Evolutionary conservation across 2,888 invertebrate genomes (phyloP).

Genomic region (Encarsia formosa): DNA sequence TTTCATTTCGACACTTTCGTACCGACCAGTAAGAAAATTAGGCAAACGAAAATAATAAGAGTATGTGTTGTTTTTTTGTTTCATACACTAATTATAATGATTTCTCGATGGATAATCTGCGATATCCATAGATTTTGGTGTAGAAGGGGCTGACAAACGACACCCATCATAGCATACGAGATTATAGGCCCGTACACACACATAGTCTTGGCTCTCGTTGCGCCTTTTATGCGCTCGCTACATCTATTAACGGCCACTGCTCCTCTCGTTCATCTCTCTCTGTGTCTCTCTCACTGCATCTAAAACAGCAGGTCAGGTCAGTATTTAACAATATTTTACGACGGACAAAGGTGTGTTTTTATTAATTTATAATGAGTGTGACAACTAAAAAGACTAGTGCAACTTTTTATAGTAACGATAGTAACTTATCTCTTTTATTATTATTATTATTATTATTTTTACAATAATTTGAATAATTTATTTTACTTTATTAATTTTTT

Average conservation of each 20-base stretch:
- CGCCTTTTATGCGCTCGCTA: conserved; percentile 44
- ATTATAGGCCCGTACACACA: conserved; percentile 44
- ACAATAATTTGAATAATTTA: conserved; percentile 3
- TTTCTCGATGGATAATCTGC: conserved; percentile 25
- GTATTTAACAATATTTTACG: background rate
- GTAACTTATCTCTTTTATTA: conserved; percentile 3
- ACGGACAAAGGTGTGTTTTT: too few relatives aligned
- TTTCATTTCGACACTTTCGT: too few relatives aligned
- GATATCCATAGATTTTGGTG: conserved; percentile 31
- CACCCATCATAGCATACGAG: conserved; percentile 41
- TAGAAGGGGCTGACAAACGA: conserved; percentile 28
- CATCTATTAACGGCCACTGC: conserved; percentile 43
- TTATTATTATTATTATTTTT: conserved; percentile 3
- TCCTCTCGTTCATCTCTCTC: conserved; percentile 23
- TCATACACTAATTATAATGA: conserved; percentile 7
- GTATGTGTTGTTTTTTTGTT: too few relatives aligned
- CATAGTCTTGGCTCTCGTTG: conserved; percentile 46
- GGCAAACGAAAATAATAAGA: conserved; percentile 18
- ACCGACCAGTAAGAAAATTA: conserved; percentile 19
- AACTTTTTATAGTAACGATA: conserved; percentile 1
- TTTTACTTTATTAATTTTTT: too few relatives aligned
- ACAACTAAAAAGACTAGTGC: background rate
- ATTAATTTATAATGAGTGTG: background rate
- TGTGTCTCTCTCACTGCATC: conserved; percentile 27
- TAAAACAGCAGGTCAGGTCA: conserved; percentile 10